phyloP scores from a whole-genome alignment of 64 coral and sea anemone genomes.

The Acropora tenuis region DNA sequence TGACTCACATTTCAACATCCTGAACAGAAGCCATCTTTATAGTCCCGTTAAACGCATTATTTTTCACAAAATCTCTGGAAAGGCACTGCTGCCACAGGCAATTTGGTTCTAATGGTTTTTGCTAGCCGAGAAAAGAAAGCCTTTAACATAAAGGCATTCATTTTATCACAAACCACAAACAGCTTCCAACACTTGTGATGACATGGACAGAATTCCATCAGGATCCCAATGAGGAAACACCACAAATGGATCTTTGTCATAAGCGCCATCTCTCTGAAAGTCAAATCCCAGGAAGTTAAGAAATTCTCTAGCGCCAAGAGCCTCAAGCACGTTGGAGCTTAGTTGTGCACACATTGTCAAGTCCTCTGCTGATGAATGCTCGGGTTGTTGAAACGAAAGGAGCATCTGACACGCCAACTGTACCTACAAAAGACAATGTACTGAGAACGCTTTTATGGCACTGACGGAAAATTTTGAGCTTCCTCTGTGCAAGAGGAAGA shows the following conservation, averaged over 20 bases:
- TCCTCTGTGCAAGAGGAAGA: too few species aligned
- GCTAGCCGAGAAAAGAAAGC: not conserved
- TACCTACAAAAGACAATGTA: conserved; percentile 33
- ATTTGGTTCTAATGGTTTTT: not conserved
- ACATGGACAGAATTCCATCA: conserved; percentile 64
- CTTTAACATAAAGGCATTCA: not conserved
- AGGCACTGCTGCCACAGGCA: not conserved
- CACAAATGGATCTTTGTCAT: conserved; percentile 72
- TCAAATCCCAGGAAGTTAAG: conserved; percentile 79
- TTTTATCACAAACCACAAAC: conserved; percentile 60
- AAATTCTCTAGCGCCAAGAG: conserved; percentile 63
- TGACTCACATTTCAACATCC: too few species aligned
- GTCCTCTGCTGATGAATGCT: conserved; percentile 42
- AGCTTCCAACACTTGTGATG: conserved; percentile 57
- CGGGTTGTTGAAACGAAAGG: conserved; percentile 54
- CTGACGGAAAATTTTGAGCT: too few species aligned
- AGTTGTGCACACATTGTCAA: conserved; percentile 80
- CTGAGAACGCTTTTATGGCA: not conserved
- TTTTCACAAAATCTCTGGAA: not conserved
- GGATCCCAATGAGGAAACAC: conserved; percentile 94
- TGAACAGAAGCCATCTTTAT: too few species aligned
- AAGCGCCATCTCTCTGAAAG: conserved; percentile 73
- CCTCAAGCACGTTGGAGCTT: conserved; percentile 63
- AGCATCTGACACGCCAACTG: conserved; percentile 71
- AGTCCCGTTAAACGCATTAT: too few species aligned